These are phyloP conservation scores for Miniopterus natalensis DNA, from an alignment of 2,113 vertebrate genomes.

Conservation along the genomic window DNA sequence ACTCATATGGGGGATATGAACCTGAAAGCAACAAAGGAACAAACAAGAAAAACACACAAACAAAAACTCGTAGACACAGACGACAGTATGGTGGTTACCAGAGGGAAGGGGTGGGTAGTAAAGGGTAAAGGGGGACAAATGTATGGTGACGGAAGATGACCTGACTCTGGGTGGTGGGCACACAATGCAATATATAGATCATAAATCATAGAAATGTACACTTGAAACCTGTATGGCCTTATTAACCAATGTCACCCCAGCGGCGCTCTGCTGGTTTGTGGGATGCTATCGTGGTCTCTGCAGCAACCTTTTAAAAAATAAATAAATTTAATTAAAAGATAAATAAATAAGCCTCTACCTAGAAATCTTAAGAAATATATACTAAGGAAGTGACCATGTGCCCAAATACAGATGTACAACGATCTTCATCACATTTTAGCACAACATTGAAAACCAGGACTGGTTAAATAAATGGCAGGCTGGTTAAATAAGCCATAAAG, in stretches of 20 bases:
- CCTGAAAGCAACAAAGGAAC: not conserved
- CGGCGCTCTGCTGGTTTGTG: too few relatives aligned
- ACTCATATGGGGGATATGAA: not conserved
- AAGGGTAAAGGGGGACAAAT: not conserved
- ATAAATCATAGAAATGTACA: not conserved
- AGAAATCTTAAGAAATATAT: not conserved
- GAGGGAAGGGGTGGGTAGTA: not conserved
- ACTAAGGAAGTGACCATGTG: conserved; percentile 1
- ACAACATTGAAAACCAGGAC: not conserved
- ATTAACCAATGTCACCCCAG: not conserved
- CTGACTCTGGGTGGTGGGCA: not conserved
- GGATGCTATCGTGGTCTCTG: too few relatives aligned
- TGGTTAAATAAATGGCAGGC: not conserved
- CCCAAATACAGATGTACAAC: not conserved
- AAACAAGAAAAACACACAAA: not conserved
- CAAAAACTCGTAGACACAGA: not conserved
- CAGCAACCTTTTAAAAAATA: too few relatives aligned
- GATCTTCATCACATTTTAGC: not conserved
- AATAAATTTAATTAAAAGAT: not conserved
- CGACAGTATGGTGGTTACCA: not conserved
- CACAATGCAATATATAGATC: not conserved
- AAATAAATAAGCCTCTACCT: not conserved
- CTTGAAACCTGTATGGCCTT: not conserved
- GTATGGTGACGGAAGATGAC: not conserved
- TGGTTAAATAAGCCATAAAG: not conserved